These are phyloP conservation scores for Barnardius zonarius DNA, from an alignment of 2,113 vertebrate genomes.

Conservation along the genomic window DNA sequence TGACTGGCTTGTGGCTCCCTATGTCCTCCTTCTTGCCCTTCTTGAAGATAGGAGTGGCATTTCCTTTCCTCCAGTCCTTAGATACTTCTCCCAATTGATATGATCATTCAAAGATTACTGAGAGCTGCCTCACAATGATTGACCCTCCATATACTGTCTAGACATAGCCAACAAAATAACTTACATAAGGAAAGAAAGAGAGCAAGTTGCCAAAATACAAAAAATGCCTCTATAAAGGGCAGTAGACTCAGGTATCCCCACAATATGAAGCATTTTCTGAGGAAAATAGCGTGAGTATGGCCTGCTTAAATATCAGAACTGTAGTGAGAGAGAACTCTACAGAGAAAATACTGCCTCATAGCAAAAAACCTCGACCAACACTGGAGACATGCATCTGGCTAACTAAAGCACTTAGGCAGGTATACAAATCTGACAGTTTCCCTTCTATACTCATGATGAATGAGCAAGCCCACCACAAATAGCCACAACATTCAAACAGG, in stretches of 20 bases:
- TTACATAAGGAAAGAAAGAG: not conserved
- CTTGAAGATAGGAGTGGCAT: not conserved
- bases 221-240: not conserved
- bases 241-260: not conserved
- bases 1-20: not conserved
- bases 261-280: not conserved
- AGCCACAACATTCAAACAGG: not conserved
- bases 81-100: not conserved
- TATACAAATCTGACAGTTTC: not conserved
- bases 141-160: not conserved
- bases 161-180: not conserved
- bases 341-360: not conserved
- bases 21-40: not conserved
- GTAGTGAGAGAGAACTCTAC: not conserved
- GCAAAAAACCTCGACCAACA: not conserved
- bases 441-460: not conserved
- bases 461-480: not conserved
- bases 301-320: not conserved
- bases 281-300: not conserved
- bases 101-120: not conserved
- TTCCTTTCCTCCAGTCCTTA: not conserved
- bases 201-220: not conserved
- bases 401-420: not conserved
- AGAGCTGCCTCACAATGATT: not conserved
- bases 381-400: not conserved